These are phyloP conservation scores for Clarias gariepinus DNA, from an alignment of 2,113 vertebrate genomes.

Conservation along the genomic window DNA sequence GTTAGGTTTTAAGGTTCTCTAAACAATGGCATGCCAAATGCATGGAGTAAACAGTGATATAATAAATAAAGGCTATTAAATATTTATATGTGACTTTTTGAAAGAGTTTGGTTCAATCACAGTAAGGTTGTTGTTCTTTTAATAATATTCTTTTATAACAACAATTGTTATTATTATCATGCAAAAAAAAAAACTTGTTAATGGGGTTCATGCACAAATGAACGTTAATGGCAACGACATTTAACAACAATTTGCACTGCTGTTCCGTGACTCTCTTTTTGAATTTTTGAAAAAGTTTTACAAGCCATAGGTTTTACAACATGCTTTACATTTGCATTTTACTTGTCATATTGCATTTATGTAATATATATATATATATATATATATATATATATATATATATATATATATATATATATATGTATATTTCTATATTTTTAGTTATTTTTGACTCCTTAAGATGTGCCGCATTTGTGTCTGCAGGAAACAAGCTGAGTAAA, in stretches of 20 bases:
- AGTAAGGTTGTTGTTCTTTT: background rate
- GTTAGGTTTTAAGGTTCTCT: too few species aligned
- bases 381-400: too few species aligned
- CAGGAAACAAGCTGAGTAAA: constrained; percentile 69
- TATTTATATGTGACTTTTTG: too few species aligned
- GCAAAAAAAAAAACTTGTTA: background rate
- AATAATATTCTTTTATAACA: background rate
- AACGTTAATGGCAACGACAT: background rate
- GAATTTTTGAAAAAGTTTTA: background rate
- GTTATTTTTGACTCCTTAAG: constrained; percentile 27
- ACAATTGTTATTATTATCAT: background rate
- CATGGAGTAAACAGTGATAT: too few species aligned
- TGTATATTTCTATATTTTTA: background rate
- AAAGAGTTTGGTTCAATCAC: background rate
- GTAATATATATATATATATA: background rate
- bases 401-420: too few species aligned
- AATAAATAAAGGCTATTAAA: too few species aligned
- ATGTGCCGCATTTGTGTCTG: constrained; percentile 27
- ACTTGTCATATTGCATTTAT: background rate
- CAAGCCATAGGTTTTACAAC: background rate
- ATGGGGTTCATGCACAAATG: background rate
- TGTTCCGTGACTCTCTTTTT: background rate
- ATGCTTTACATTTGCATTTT: background rate
- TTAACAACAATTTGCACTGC: background rate
- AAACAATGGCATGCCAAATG: too few species aligned